Evolutionary conservation across 2,113 vertebrate genomes (phyloP).

Genomic region (Sturnus vulgaris): DNA sequence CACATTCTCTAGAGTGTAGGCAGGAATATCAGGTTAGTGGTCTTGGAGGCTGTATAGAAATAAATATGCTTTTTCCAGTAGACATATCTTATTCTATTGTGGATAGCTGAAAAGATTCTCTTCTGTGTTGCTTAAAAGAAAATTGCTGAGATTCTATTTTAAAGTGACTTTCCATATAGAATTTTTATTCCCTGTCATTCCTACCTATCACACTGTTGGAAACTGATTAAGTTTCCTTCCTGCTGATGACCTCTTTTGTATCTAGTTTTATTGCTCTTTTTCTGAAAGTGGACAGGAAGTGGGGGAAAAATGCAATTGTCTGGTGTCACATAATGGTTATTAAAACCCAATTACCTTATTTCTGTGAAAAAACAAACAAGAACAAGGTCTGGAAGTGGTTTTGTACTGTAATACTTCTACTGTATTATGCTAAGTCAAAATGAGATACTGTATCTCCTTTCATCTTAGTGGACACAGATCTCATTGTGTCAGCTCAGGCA

Average conservation of each 20-base stretch:
- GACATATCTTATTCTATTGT: neutral
- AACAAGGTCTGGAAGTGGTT: neutral
- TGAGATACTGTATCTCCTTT: neutral
- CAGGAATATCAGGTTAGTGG: neutral
- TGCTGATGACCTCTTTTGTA: neutral
- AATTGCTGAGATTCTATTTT: neutral
- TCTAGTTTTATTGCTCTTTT: neutral
- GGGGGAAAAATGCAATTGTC: neutral
- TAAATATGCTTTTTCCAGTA: neutral
- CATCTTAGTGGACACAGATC: neutral
- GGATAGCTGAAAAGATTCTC: neutral
- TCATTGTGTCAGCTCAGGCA: neutral
- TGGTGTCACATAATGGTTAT: neutral
- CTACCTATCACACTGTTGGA: neutral
- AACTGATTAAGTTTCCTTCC: neutral
- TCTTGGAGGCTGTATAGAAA: neutral
- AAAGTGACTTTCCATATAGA: neutral
- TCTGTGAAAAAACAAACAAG: neutral
- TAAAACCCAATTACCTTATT: neutral
- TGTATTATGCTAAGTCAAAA: neutral
- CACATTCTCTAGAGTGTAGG: neutral
- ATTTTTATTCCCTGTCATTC: neutral
- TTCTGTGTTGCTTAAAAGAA: neutral
- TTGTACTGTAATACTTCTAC: neutral
- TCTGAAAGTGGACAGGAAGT: neutral